Base-by-base conservation (phyloP, 2,888 invertebrate species). In the Adineta ricciae region DNA sequence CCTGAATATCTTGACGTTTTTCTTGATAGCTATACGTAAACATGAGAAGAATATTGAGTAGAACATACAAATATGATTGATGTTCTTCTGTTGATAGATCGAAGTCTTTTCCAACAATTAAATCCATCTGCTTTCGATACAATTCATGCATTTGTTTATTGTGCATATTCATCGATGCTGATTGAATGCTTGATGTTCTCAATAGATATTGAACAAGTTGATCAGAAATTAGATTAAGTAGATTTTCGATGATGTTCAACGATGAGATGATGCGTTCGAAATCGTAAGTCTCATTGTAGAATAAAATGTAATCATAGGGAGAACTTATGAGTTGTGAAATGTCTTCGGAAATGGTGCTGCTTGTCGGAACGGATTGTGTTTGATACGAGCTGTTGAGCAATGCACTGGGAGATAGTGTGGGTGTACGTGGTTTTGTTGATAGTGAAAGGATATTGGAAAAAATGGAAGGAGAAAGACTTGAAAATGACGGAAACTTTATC, bases 91-190 rank as follows among this genome's bases (percentile, higher is more conserved):
- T 78, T 11, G n/a, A n/a, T 41, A 41, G 14, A 78, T 41, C 11
- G n/a, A n/a, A 78, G 16, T 73, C 24, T 38, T 73, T 73, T 21
- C 73, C 73, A 24, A 38, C 73, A 24, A 73, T 41, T 8, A 27
- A 73, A n/a, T 41, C 41, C 14, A 24, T 4, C 24, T 78, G 78
- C 41, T 24, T 78, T 41, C 7, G 8, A 41, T 24, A 41, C n/a
- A 78, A n/a, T 41, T 78, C 78, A 41, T 78, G 41, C 78, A 78
- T 78, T n/a, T n/a, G 41, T 24, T 41, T 41, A 78, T 78, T 78
- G 41, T 78, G n/a, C 3, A 78, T 78, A 78, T 16, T 78, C 5
- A 41, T 24, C 41, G 78, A 24, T n/a, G n/a, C 24, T 78, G 41
- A 41, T 78, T 78, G 78, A 38, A 78, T 24, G 41, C 41, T 38